A percentile compares a stretch with the other conserved stretches of the same genome.
Conservation (phyloP, 2,113 vertebrate species). For the Ceyx cyanopectus region DNA sequence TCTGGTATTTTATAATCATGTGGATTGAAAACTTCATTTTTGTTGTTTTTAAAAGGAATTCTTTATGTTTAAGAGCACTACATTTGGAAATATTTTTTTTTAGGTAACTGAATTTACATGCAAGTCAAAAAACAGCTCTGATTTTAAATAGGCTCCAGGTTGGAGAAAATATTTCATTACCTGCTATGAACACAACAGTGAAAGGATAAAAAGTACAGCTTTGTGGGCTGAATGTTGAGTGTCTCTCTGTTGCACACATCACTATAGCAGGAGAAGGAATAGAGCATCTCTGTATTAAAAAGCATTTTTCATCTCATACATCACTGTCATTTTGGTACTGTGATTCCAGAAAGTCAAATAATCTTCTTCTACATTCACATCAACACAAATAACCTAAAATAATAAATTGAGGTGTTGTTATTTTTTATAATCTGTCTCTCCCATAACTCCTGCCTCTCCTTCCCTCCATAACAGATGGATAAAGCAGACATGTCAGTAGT, state of each 20-base stretch:
- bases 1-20: not conserved
- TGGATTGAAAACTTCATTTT: not conserved
- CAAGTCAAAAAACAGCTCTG: not conserved
- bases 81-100: constrained; percentile 50
- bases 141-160: constrained; percentile 9
- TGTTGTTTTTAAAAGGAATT: not conserved
- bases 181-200: not conserved
- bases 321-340: constrained; percentile 33
- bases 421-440: not conserved
- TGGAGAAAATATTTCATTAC: not conserved
- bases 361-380: constrained; percentile 49
- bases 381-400: constrained; percentile 38
- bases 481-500: constrained; percentile 44
- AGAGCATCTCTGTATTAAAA: not conserved
- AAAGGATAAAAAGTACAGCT: not conserved
- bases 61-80: not conserved
- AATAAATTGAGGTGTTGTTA: not conserved
- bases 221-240: not conserved
- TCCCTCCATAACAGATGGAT: not conserved
- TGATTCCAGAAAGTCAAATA: constrained; percentile 36
- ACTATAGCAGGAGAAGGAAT: not conserved
- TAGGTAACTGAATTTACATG: not conserved
- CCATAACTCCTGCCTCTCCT: not conserved
- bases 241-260: not conserved
- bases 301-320: constrained; percentile 33